Percentiles rank a stretch among this genome's conserved stretches.
phyloP scores from a whole-genome alignment of 2,888 invertebrate species.

The Eupithecia dodoneata region DNA sequence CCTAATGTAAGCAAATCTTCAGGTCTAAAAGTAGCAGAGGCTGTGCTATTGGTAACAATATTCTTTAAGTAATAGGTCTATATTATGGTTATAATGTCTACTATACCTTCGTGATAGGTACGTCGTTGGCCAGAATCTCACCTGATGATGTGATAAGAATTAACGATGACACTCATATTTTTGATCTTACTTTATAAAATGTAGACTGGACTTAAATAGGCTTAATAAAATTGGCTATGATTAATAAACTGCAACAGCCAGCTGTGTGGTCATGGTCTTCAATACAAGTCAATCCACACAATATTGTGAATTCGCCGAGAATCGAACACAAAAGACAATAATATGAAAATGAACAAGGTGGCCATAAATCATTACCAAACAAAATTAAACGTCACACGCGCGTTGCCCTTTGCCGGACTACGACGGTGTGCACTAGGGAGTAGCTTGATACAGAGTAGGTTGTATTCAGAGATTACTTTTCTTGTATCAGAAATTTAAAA shows the following conservation, averaged over 20 bases:
- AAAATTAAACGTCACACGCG: constrained; percentile 83
- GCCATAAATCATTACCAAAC: constrained; percentile 81
- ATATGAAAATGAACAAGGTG: constrained; percentile 74
- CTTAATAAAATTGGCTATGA: not conserved
- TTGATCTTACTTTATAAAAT: too few relatives aligned
- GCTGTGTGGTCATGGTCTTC: not conserved
- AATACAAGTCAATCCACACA: not conserved
- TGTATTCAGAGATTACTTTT: constrained; percentile 38
- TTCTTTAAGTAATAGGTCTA: too few relatives aligned
- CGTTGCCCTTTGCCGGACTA: constrained; percentile 67
- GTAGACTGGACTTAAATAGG: not conserved
- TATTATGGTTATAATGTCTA: too few relatives aligned
- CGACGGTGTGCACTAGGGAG: constrained; percentile 58
- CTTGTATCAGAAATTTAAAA: not conserved
- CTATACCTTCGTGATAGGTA: too few relatives aligned
- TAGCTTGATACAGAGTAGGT: constrained; percentile 47
- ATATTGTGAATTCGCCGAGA: not conserved
- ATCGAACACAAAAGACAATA: constrained; percentile 49
- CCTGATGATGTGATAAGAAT: too few relatives aligned
- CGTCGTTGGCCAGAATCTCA: too few relatives aligned
- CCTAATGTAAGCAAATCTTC: not conserved
- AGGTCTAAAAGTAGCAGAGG: not conserved
- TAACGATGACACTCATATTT: too few relatives aligned
- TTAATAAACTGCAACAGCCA: not conserved
- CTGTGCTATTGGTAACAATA: not conserved